Evolutionary conservation across 2,797 vertebrate species (phyloP), one percentile per base, ranked within the genome.

Genomic region (Cetoscarus ocellatus): DNA sequence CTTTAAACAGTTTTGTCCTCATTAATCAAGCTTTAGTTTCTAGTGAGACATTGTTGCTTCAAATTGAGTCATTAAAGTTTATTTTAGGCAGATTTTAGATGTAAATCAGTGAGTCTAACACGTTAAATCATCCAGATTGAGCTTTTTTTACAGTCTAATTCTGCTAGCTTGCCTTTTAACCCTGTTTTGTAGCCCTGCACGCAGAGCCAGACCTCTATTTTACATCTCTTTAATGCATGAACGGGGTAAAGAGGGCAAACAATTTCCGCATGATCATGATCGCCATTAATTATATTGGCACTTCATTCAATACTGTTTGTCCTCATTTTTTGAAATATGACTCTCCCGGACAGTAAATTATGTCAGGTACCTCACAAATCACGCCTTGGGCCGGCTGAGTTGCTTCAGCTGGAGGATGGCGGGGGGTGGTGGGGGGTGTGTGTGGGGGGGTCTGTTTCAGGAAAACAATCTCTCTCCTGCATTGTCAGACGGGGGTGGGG

Each of bases 311-410:
- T 90, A 86, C 68, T 60, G 62, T 91, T 91, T 88, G 83, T 90
- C 75, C 82, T 90, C 68, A 70, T 79, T 74, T 84, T 85, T 79
- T 92, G 81, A 93, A 90, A 86, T 88, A 93, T 84, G 84, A 86
- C 40, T 70, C 13, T 36, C 47, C 40, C 6, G 47, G 80, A 80
- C 72, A 15, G 85, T 87, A 90, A 91, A 91, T 91, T 80, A 88
- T 84, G 85, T 84, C 87, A 84, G 88, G 86, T 90, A 78, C 66
- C 85, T 88, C 80, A 61, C 87, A 90, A 93, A 91, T 92, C 90
- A 91, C n/a, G 77, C 75, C 77, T 35, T 12, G 40, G 82, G 85
- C 73, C 61, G n/a, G 76, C 63, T 1, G 75, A 67, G 87, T 67
- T 66, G 76, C 79, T 82, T 84, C 80, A 77, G 76, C 80, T 76